A percentile compares a stretch with the other conserved stretches of the same genome.
These are phyloP conservation scores for Andrena haemorrhoa DNA, from an alignment of 2,888 invertebrate species.

Conservation along the genomic window DNA sequence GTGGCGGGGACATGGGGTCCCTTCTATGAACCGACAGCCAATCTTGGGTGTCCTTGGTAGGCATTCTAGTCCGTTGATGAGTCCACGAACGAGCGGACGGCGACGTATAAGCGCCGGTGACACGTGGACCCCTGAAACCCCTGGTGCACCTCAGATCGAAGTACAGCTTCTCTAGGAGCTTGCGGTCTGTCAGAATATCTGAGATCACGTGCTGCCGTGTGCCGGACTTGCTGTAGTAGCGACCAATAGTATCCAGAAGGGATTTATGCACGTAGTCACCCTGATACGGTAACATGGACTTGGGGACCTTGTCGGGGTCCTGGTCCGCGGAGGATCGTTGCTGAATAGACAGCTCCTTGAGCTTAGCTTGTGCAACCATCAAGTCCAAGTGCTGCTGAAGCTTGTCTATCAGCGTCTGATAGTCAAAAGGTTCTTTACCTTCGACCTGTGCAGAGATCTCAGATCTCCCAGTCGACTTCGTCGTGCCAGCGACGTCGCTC, in stretches of 20 bases:
- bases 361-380: conserved; percentile 80
- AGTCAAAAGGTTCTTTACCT: conserved; percentile 85
- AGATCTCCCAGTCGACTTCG: conserved; percentile 55
- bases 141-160: conserved; percentile 90
- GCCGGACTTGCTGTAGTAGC: conserved; percentile 89
- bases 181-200: conserved; percentile 90
- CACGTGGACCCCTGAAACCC: conserved; percentile 85
- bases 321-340: conserved; percentile 6
- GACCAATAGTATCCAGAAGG: conserved; percentile 88
- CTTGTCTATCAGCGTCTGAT: conserved; percentile 88
- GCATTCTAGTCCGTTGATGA: conserved; percentile 67
- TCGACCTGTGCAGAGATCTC: conserved; percentile 26
- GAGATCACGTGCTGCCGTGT: conserved; percentile 90
- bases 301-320: conserved; percentile 69
- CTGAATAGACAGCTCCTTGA: conserved; percentile 60
- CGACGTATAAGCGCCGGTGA: conserved; percentile 81
- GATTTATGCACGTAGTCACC: conserved; percentile 87
- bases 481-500: conserved; percentile 82
- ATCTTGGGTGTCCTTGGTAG: conserved; percentile 67
- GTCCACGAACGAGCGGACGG: conserved; percentile 79
- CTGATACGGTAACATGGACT: conserved; percentile 83
- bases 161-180: conserved; percentile 90
- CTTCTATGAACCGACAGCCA: conserved; percentile 59
- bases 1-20: conserved; percentile 87
- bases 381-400: conserved; percentile 87